Evolutionary conservation across 2,113 vertebrate genomes (phyloP).

Genomic region (Aldabrachelys gigantea): DNA sequence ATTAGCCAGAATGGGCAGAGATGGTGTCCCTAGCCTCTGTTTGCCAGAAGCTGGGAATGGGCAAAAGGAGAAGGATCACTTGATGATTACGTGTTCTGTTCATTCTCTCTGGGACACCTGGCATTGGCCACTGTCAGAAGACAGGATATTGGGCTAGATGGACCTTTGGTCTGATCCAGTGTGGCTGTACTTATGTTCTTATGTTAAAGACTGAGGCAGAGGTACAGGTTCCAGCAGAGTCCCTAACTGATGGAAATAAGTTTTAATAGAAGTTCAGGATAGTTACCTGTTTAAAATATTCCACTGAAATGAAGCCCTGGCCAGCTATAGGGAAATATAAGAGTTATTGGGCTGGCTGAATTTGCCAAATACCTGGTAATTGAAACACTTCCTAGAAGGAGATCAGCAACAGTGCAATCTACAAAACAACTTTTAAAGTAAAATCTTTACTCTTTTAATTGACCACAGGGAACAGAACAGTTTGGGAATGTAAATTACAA

Average conservation of each 20-base stretch:
- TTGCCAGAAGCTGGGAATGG: too few species aligned
- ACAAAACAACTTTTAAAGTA: conserved; percentile 39
- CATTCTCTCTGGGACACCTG: too few species aligned
- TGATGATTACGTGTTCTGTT: too few species aligned
- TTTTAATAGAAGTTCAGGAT: neutral
- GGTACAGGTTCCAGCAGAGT: conserved; percentile 17
- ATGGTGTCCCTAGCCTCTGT: too few species aligned
- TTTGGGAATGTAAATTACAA: conserved; percentile 62
- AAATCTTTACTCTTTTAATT: conserved; percentile 62
- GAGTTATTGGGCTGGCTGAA: conserved; percentile 7
- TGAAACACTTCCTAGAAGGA: conserved; percentile 15
- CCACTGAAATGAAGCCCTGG: neutral
- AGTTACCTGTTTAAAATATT: conserved; percentile 12
- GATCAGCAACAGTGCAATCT: conserved; percentile 47
- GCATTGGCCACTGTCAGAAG: too few species aligned
- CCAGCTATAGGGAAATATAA: conserved; percentile 1
- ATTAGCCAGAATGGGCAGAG: too few species aligned
- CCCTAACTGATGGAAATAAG: conserved; percentile 5
- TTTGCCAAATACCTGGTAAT: conserved; percentile 43
- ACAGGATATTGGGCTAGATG: too few species aligned
- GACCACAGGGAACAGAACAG: conserved; percentile 63
- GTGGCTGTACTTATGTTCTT: too few species aligned
- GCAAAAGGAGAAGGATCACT: too few species aligned
- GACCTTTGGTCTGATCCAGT: too few species aligned
- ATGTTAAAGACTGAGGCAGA: neutral